phyloP scores from a whole-genome alignment of 2,113 vertebrate genomes.

The Progne subis region DNA sequence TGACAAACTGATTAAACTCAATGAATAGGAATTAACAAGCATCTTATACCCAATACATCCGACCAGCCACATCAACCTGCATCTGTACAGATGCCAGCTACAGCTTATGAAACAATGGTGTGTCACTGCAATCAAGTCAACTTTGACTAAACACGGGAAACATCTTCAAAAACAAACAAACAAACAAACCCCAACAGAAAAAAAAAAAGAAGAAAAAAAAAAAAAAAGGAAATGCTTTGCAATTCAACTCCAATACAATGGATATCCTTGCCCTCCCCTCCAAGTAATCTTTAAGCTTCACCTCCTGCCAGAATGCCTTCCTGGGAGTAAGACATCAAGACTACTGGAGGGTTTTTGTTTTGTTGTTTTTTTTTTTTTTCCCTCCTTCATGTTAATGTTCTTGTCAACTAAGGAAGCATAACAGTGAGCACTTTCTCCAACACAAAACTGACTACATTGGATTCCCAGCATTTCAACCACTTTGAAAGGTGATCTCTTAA shows the following conservation, averaged over 20 bases:
- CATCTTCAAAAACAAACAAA: background rate
- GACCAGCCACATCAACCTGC: background rate
- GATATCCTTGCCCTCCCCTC: background rate
- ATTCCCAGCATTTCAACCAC: constrained; percentile 2
- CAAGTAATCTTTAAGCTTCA: background rate
- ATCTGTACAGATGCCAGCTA: background rate
- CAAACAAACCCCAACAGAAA: background rate
- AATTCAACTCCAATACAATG: constrained; percentile 4
- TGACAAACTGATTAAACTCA: constrained; percentile 27
- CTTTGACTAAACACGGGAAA: background rate
- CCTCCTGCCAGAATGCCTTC: background rate
- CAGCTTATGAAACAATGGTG: background rate
- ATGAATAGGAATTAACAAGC: constrained; percentile 8
- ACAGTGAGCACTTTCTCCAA: background rate
- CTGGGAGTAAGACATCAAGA: background rate
- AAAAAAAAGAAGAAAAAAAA: background rate
- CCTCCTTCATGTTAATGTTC: background rate
- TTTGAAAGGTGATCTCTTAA: background rate
- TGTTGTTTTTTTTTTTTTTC: background rate
- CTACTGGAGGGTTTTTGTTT: background rate
- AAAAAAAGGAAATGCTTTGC: background rate
- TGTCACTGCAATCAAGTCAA: constrained; percentile 8
- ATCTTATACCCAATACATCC: background rate
- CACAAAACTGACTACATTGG: background rate
- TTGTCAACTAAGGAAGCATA: background rate